Evolutionary conservation across 2,888 invertebrate species (phyloP).

Genomic region (Cordylochernes scorpioides): DNA sequence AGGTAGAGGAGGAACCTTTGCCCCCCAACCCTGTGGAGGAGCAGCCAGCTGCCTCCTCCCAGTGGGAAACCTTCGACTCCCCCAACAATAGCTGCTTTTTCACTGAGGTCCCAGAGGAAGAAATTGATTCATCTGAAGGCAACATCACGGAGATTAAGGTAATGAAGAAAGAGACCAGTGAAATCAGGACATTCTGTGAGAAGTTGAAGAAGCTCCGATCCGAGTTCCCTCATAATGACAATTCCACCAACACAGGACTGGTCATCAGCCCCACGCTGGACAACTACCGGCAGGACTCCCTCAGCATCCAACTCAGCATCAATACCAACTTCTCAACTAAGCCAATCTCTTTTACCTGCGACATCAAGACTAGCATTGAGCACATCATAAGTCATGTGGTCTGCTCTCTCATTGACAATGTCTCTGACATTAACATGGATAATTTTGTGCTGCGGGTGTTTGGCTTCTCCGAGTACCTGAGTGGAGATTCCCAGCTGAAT

Average conservation of each 20-base stretch:
- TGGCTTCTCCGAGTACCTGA: slow-evolving; percentile 66
- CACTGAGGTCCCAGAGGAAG: background rate
- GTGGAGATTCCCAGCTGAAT: slow-evolving; percentile 48
- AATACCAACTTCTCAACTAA: slow-evolving; percentile 27
- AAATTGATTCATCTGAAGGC: background rate
- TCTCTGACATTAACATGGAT: slow-evolving; percentile 16
- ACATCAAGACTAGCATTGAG: slow-evolving; percentile 24
- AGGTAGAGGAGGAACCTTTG: background rate
- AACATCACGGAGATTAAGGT: background rate
- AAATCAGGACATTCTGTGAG: slow-evolving; percentile 9
- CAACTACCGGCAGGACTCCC: slow-evolving; percentile 44
- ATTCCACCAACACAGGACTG: slow-evolving; percentile 54
- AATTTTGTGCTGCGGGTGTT: slow-evolving; percentile 48
- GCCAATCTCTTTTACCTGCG: slow-evolving; percentile 68
- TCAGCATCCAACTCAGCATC: slow-evolving; percentile 68
- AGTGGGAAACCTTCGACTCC: background rate
- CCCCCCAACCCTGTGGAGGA: background rate
- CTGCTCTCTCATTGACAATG: slow-evolving; percentile 20
- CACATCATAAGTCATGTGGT: slow-evolving; percentile 24
- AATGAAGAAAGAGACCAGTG: slow-evolving; percentile 1
- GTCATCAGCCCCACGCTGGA: slow-evolving; percentile 63
- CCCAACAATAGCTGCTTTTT: background rate
- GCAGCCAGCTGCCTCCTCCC: background rate
- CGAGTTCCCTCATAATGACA: slow-evolving; percentile 44
- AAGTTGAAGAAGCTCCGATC: slow-evolving; percentile 10